Percentiles rank a stretch among this genome's conserved stretches.
Conservation (phyloP, 2,113 vertebrate species). For the Alaudala cheleensis region DNA sequence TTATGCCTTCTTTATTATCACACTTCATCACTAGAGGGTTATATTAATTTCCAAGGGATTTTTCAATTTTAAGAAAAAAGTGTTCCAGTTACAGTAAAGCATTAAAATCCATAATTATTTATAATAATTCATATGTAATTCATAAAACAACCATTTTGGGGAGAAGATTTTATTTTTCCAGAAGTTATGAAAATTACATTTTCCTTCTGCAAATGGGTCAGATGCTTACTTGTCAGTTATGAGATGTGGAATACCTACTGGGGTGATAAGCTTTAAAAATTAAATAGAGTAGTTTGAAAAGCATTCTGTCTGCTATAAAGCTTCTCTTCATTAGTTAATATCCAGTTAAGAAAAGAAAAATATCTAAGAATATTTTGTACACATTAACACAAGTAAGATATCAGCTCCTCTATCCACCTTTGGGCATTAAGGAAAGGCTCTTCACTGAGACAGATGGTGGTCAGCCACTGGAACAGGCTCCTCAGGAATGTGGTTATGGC, state of each 20-base stretch:
- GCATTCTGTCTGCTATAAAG: neutral
- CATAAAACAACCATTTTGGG: rapidly evolving
- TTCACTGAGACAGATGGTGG: neutral
- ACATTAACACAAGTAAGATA: neutral
- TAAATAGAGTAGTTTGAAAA: neutral
- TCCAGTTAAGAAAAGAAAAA: neutral
- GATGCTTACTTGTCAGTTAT: neutral
- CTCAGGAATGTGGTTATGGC: neutral
- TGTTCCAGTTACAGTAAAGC: neutral
- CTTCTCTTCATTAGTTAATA: neutral
- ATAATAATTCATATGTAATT: neutral
- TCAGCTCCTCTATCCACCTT: neutral
- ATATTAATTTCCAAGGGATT: neutral
- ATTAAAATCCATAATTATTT: neutral
- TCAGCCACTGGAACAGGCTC: neutral
- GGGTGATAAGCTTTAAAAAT: neutral
- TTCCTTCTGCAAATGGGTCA: neutral
- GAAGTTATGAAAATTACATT: neutral
- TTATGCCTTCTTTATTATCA: neutral
- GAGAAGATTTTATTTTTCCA: neutral
- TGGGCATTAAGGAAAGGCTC: neutral
- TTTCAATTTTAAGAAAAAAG: neutral
- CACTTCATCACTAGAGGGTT: neutral
- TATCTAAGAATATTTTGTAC: neutral
- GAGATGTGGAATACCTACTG: neutral